These are phyloP conservation scores for Plusia festucae DNA, from an alignment of 2,888 invertebrate genomes.

Conservation along the genomic window DNA sequence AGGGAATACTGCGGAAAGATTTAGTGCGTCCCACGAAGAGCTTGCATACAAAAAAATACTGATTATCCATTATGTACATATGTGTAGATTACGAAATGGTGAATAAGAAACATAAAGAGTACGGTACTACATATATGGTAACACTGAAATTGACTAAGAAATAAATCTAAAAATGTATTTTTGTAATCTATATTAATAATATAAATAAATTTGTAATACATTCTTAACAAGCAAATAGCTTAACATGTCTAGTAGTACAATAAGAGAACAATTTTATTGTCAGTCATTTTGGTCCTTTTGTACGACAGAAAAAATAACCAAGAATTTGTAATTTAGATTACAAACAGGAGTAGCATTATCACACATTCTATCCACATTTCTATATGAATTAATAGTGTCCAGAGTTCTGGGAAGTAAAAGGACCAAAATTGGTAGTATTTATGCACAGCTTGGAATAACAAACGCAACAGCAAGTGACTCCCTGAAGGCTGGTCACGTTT, in stretches of 20 bases:
- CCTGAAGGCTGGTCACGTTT: conserved; percentile 62
- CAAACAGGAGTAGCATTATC: conserved; percentile 31
- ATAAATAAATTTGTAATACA: no score
- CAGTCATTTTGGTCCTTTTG: conserved; percentile 15
- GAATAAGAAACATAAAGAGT: no score
- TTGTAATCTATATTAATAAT: no score
- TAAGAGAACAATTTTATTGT: conserved; percentile 7
- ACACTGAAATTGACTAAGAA: not conserved
- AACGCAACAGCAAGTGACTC: conserved; percentile 64
- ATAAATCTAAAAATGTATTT: not conserved
- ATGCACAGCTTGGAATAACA: conserved; percentile 74
- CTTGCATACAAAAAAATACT: not conserved
- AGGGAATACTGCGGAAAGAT: not conserved
- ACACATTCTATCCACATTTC: conserved; percentile 25
- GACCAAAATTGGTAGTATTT: conserved; percentile 67
- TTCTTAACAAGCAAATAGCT: not conserved
- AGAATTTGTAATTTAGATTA: conserved; percentile 32
- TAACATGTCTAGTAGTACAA: not conserved
- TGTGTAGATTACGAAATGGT: not conserved
- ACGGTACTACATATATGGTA: no score
- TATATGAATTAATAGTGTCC: conserved; percentile 37
- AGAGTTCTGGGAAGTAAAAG: conserved; percentile 56
- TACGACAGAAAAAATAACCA: conserved; percentile 30
- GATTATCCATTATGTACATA: no score
- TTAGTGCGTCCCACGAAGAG: not conserved